phyloP scores from a whole-genome alignment of 1,140 invertebrate genomes.

The Druon quercuslanigerum region DNA sequence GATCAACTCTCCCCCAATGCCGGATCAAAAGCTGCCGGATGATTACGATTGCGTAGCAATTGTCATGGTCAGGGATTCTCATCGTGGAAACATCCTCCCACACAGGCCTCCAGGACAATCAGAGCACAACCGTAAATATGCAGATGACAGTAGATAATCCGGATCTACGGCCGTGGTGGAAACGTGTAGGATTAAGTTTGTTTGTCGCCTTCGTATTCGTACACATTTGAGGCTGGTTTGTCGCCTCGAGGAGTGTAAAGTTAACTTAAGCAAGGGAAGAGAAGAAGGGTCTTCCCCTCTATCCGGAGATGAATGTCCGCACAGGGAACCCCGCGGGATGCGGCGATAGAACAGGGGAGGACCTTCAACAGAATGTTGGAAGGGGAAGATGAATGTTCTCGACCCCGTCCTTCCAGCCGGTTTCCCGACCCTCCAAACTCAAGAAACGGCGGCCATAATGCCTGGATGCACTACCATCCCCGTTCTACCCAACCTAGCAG shows the following conservation, averaged over 20 bases:
- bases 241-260: constrained; percentile 60
- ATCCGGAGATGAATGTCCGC: constrained; percentile 63
- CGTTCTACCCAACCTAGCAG: constrained; percentile 52
- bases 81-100: constrained; percentile 4
- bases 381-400: constrained; percentile 74
- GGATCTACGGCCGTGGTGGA: constrained; percentile 62
- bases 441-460: constrained; percentile 73
- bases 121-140: constrained; percentile 65
- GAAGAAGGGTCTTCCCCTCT: constrained; percentile 61
- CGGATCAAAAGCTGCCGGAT: constrained; percentile 1
- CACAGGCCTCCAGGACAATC: constrained; percentile 46
- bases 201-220: constrained; percentile 48
- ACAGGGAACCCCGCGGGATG: constrained; percentile 55
- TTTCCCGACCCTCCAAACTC: constrained; percentile 69
- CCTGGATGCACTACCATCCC: constrained; percentile 68
- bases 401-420: constrained; percentile 65
- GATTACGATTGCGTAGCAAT: constrained; percentile 2
- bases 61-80: constrained; percentile 7
- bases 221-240: constrained; percentile 15
- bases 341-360: constrained; percentile 61
- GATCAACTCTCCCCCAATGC: background rate
- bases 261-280: constrained; percentile 60
- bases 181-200: constrained; percentile 66
- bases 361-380: constrained; percentile 47
- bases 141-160: constrained; percentile 70